Percentiles rank a stretch among this genome's conserved stretches.
Evolutionary conservation across 2,113 vertebrate genomes (phyloP).

Genomic region (Archilochus colubris): DNA sequence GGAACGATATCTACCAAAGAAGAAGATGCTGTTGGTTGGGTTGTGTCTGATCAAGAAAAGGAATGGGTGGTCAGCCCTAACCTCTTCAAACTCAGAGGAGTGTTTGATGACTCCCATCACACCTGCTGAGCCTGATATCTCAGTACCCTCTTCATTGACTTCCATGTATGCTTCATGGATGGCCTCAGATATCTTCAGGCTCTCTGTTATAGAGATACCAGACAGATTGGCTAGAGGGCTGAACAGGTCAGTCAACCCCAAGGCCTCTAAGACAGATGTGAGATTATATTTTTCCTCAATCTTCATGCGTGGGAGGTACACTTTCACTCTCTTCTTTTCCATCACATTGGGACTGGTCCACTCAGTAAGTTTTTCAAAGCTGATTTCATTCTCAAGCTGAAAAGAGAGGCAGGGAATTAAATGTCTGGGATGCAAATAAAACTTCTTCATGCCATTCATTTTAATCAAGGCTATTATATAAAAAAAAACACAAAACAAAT

Average conservation of each 20-base stretch:
- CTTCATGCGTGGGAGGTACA: slow-evolving; percentile 75
- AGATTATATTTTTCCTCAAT: slow-evolving; percentile 65
- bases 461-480: background rate
- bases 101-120: background rate
- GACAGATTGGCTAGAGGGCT: slow-evolving; percentile 72
- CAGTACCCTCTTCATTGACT: slow-evolving; percentile 70
- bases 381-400: slow-evolving; percentile 72
- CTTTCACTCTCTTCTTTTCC: slow-evolving; percentile 52
- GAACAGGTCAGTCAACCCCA: slow-evolving; percentile 69
- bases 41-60: slow-evolving; percentile 71
- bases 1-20: slow-evolving; percentile 67
- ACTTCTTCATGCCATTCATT: background rate
- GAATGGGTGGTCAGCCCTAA: slow-evolving; percentile 72
- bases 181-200: slow-evolving; percentile 60
- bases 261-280: background rate
- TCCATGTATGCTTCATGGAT: slow-evolving; percentile 68
- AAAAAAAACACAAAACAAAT: background rate
- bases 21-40: slow-evolving; percentile 62
- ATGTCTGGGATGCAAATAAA: background rate
- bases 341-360: slow-evolving; percentile 64
- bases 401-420: background rate
- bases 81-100: background rate
- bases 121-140: background rate
- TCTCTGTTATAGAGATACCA: slow-evolving; percentile 65
- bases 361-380: slow-evolving; percentile 44